Evolutionary conservation across 1,140 invertebrate species (phyloP).

Genomic region (Tetragnatha versicolor): DNA sequence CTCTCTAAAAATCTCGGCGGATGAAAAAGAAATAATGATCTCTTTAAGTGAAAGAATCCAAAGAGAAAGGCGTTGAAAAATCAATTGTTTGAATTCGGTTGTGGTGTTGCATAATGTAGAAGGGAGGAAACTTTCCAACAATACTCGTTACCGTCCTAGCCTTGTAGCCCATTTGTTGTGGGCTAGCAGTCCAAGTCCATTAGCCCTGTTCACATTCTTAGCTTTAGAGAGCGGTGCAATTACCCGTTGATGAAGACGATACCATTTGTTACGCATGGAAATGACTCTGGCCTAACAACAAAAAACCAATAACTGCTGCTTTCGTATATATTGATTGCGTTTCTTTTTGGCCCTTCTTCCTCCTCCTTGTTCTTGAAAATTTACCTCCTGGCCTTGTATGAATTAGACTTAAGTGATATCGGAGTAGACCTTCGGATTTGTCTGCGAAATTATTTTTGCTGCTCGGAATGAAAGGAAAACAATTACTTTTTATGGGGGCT

Average conservation of each 20-base stretch:
- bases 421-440: no score
- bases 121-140: slow-evolving; percentile 35
- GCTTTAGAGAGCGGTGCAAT: slow-evolving; percentile 47
- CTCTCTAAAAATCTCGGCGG: no score
- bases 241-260: slow-evolving; percentile 47
- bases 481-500: no score
- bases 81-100: slow-evolving; percentile 50
- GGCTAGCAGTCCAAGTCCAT: slow-evolving; percentile 19
- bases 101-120: slow-evolving; percentile 43
- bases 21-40: slow-evolving; percentile 20
- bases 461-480: no score
- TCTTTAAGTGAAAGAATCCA: slow-evolving; percentile 35
- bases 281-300: slow-evolving; percentile 39
- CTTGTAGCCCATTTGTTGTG: slow-evolving; percentile 19
- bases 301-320: slow-evolving; percentile 36
- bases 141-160: slow-evolving; percentile 22
- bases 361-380: slow-evolving; percentile 4
- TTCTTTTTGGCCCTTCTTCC: background rate
- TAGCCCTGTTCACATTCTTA: slow-evolving; percentile 46
- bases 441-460: no score
- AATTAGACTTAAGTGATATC: slow-evolving; percentile 18
- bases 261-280: slow-evolving; percentile 51
- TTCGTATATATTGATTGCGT: slow-evolving; percentile 43
- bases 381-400: slow-evolving; percentile 27
- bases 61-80: slow-evolving; percentile 36